phyloP scores from a whole-genome alignment of 2,888 invertebrate genomes.

The Chorisops tibialis region DNA sequence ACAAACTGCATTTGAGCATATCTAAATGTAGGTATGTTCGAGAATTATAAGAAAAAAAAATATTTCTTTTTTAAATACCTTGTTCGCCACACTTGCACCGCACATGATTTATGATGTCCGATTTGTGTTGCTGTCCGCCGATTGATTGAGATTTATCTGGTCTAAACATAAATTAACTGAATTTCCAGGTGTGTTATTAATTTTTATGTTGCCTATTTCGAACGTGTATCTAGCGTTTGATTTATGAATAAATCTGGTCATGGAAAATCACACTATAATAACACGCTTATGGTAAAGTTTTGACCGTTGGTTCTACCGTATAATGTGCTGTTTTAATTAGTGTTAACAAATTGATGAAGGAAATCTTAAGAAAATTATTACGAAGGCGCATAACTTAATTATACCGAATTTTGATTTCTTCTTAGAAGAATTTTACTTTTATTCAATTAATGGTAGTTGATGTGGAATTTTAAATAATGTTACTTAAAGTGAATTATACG shows the following conservation, averaged over 20 bases:
- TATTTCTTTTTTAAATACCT: conserved; percentile 6
- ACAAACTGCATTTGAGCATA: not conserved
- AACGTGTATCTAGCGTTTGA: not conserved
- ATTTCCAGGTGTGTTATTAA: conserved; percentile 16
- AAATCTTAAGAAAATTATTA: too few species aligned
- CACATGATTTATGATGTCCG: conserved; percentile 15
- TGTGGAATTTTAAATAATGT: too few species aligned
- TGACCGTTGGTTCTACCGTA: conserved; percentile 17
- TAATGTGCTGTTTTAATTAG: conserved; percentile 3
- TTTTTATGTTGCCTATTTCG: not conserved
- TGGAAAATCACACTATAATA: conserved; percentile 13
- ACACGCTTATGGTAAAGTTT: conserved; percentile 15
- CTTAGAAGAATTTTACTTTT: too few species aligned
- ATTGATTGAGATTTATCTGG: conserved; percentile 23
- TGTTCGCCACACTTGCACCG: conserved; percentile 1
- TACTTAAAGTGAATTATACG: too few species aligned
- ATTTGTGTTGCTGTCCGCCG: conserved; percentile 3
- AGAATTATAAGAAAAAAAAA: not conserved
- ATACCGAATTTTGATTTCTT: too few species aligned
- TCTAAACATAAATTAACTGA: conserved; percentile 25
- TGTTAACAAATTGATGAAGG: too few species aligned
- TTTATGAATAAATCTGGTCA: conserved; percentile 16
- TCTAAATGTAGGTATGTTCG: not conserved
- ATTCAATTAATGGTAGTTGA: too few species aligned
- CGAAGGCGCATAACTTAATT: too few species aligned